Evolutionary conservation across 2,113 vertebrate species (phyloP), one percentile per base, ranked within the genome.

Genomic region (Rhodinocichla rosea): DNA sequence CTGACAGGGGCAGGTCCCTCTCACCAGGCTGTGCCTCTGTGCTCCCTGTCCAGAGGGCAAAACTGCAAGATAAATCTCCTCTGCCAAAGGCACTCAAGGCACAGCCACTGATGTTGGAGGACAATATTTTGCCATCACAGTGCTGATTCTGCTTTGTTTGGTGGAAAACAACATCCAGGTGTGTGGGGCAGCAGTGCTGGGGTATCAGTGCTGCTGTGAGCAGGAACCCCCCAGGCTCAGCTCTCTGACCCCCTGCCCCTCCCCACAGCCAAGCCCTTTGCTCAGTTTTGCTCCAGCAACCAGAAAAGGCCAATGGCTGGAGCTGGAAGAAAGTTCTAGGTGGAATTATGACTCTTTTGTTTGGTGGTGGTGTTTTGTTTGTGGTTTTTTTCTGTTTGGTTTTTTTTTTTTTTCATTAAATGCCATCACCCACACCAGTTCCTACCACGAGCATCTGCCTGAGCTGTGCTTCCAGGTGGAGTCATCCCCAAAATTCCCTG

Each of bases 101-200:
- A 26, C 75, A 45, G n/a, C 40, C 33, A 7, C 22, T 12, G 71
- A 2, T 35, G 27, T 1, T 89, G 50, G 55, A 57, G 65, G 69
- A 10, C 27, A 47, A 1, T 3, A 1, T 6, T 3, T 19, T 60
- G 50, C 1, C 28, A 13, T 13, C 18, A 17, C 1, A 4, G 13
- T 7, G 65, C 15, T 37, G 47, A 8, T 78, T 67, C 52, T 37
- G 4, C 4, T 0, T 3, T 13, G 59, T 40, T 19, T 55, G 69
- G 20, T 45, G 64, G 59, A 28, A 26, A n/a, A 50, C 26, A 11
- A 1, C 13, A 1, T 7, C 53, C 1, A 13, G 1, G 32, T 1
- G 37, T 27, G 73, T 18, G 55, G 47, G 15, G 71, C 28, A 32
- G 64, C 32, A 44, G 35, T 3, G 2, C 16, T 50, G 3, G 2